phyloP scores from a whole-genome alignment of 2,888 invertebrate species.

The Tetragonula carbonaria region DNA sequence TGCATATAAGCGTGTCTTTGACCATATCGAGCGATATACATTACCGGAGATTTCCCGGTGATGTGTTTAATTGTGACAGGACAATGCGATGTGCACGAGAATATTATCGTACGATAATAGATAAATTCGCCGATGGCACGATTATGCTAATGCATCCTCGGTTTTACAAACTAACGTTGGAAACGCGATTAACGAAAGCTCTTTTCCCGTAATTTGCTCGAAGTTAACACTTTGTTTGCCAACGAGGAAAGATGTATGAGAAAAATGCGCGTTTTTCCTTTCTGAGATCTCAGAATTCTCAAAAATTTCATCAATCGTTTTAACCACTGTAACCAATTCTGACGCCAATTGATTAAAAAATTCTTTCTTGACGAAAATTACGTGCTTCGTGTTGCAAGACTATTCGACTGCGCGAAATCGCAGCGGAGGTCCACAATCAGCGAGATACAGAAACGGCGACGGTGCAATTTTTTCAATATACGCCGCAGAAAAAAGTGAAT shows the following conservation, averaged over 20 bases:
- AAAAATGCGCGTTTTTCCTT: background rate
- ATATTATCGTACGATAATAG: constrained; percentile 5
- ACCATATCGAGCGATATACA: constrained; percentile 27
- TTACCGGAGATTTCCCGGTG: constrained; percentile 24
- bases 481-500: constrained; percentile 20
- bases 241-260: background rate
- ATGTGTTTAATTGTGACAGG: constrained; percentile 28
- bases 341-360: background rate
- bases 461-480: constrained; percentile 42
- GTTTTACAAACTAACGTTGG: background rate
- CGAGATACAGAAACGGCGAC: background rate
- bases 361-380: background rate
- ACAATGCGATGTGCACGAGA: constrained; percentile 34
- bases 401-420: background rate
- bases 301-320: background rate
- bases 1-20: constrained; percentile 33
- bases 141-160: constrained; percentile 8
- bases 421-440: background rate
- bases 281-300: no score
- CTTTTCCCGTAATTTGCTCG: background rate
- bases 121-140: constrained; percentile 5
- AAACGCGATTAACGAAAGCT: background rate
- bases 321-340: no score
- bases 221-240: background rate
- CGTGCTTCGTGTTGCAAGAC: background rate